Base-by-base conservation (phyloP, 2,113 vertebrate species). In the Paralichthys olivaceus region DNA sequence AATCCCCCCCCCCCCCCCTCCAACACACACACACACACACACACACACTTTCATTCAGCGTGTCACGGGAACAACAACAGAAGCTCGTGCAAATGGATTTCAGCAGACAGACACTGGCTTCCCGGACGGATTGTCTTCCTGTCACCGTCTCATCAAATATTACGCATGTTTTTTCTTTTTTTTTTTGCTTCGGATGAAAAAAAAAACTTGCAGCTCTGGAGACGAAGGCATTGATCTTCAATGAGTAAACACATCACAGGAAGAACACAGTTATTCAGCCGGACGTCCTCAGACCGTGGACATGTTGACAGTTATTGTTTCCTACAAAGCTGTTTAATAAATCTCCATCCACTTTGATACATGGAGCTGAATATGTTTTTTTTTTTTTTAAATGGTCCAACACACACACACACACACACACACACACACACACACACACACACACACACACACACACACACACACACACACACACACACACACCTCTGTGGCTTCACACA, bases 61-160 rank as follows among this genome's bases (percentile, higher is more conserved):
- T 0, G 29, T 57, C 76, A 67, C 4, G 1, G 69, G 67, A 76
- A 49, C 13, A 64, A 79, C 79, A 82, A 66, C 43, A 47, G 43
- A 47, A 47, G 43, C 43, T 47, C 15, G 5, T 47, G 43, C 43
- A 47, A 47, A 47, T 47, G 43, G 43, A 5, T 40, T 40, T 40
- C 37, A 40, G 37, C 43, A 17, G 14, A 47, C 43, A 47, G 43
- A 17, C 43, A 65, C 45, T 67, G 83, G 74, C 72, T 76, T 72
- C 65, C 73, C 19, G 59, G 81, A 71, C 61, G 60, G 37, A 49
- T 70, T 75, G 81, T 75, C 76, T 61, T 75, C 76, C 81, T 57
- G 85, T 86, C 84, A 72, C 15, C 6, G 26, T 40, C 85, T 84
- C 77, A 81, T 89, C 77, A 87, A 84, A 85, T 74, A 85, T 85